Evolutionary conservation across 2,113 vertebrate species (phyloP).

Genomic region (Vulpes ferrilata): DNA sequence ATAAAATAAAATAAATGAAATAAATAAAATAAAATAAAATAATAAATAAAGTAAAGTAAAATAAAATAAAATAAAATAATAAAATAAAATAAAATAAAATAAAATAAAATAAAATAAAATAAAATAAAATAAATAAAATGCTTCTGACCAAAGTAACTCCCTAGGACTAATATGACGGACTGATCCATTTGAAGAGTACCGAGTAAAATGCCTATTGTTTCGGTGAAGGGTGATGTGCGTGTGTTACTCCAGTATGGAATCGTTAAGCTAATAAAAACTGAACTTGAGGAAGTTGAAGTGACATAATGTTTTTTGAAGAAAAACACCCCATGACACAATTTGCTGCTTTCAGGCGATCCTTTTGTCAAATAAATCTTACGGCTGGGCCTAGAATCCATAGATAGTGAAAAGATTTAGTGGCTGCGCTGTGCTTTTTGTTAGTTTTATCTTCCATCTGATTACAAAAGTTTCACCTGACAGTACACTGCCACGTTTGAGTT

Average conservation of each 20-base stretch:
- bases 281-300: neutral
- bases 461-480: neutral
- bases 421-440: neutral
- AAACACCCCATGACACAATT: conserved; percentile 8
- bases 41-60: too few relatives aligned
- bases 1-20: too few relatives aligned
- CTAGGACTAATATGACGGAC: neutral
- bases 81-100: too few relatives aligned
- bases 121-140: too few relatives aligned
- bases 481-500: neutral
- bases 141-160: neutral
- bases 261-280: neutral
- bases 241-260: neutral
- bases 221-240: neutral
- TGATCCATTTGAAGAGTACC: neutral
- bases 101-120: too few relatives aligned
- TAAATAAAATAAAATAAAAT: too few relatives aligned
- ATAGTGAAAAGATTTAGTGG: conserved; percentile 56
- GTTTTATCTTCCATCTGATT: conserved; percentile 64
- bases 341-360: conserved; percentile 34
- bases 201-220: neutral
- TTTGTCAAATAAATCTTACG: conserved; percentile 55
- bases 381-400: conserved; percentile 24
- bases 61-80: too few relatives aligned
- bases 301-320: conserved; percentile 17